These are phyloP conservation scores for Tor tambroides DNA, from an alignment of 2,113 vertebrate genomes.

Conservation along the genomic window DNA sequence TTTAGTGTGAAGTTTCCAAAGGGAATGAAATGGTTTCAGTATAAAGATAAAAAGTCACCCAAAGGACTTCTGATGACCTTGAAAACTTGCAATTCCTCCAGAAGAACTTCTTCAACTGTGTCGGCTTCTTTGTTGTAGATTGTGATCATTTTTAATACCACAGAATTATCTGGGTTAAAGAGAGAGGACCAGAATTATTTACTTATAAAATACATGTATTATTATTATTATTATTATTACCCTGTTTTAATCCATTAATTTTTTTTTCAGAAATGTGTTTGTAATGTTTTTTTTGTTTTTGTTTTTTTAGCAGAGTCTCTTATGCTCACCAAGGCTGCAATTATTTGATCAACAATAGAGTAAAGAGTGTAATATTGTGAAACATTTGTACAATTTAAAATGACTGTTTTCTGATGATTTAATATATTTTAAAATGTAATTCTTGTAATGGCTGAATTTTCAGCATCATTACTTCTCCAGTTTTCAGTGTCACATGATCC, in stretches of 20 bases:
- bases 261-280: too few species aligned
- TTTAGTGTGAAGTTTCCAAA: neutral
- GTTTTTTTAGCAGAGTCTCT: too few species aligned
- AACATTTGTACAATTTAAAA: too few species aligned
- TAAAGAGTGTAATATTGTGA: too few species aligned
- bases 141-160: constrained; percentile 93
- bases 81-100: constrained; percentile 94
- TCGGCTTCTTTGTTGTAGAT: constrained; percentile 95
- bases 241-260: too few species aligned
- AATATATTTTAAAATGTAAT: neutral
- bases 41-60: neutral
- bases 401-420: too few species aligned
- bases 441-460: neutral
- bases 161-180: constrained; percentile 81
- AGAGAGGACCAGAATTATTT: neutral
- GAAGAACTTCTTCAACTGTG: constrained; percentile 94
- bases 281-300: too few species aligned
- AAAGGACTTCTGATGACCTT: constrained; percentile 77
- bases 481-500: neutral
- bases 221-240: too few species aligned
- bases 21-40: neutral
- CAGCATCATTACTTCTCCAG: neutral
- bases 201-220: neutral
- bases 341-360: too few species aligned
- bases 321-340: too few species aligned